Conservation (phyloP, 1,140 invertebrate species). For the Cheumatopsyche charites region DNA sequence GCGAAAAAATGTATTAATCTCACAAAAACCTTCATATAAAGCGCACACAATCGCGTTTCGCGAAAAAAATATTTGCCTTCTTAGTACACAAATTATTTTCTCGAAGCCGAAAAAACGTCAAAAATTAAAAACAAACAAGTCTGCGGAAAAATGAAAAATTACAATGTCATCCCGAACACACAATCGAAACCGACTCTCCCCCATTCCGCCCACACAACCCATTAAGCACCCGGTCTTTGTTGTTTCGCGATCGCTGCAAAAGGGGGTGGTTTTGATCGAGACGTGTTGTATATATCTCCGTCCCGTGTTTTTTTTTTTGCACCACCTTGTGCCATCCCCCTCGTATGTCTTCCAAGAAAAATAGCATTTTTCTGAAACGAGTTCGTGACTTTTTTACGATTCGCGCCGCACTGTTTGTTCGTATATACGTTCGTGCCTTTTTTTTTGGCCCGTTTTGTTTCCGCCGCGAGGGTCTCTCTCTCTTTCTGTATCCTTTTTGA, state of each 20-base stretch:
- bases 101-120: slow-evolving; percentile 10
- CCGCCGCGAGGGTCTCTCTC: slow-evolving; percentile 35
- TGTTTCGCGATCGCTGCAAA: slow-evolving; percentile 22
- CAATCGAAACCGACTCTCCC: neutral
- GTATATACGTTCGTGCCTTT: neutral
- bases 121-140: slow-evolving; percentile 17
- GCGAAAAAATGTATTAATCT: no score
- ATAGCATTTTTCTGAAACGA: slow-evolving; percentile 48
- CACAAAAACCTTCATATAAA: no score
- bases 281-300: neutral
- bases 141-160: slow-evolving; percentile 23
- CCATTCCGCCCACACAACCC: neutral
- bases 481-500: slow-evolving; percentile 34
- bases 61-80: slow-evolving; percentile 2
- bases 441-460: slow-evolving; percentile 53
- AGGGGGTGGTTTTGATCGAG: neutral
- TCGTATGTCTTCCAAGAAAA: slow-evolving; percentile 40
- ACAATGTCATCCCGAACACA: slow-evolving; percentile 20
- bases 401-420: slow-evolving; percentile 42
- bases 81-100: slow-evolving; percentile 25
- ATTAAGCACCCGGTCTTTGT: slow-evolving; percentile 27
- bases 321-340: no score
- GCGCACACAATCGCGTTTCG: neutral
- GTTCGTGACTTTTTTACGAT: slow-evolving; percentile 50
- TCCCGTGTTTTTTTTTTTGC: slow-evolving; percentile 29